phyloP scores from a whole-genome alignment of 2,888 invertebrate genomes.

The Antitype chi region DNA sequence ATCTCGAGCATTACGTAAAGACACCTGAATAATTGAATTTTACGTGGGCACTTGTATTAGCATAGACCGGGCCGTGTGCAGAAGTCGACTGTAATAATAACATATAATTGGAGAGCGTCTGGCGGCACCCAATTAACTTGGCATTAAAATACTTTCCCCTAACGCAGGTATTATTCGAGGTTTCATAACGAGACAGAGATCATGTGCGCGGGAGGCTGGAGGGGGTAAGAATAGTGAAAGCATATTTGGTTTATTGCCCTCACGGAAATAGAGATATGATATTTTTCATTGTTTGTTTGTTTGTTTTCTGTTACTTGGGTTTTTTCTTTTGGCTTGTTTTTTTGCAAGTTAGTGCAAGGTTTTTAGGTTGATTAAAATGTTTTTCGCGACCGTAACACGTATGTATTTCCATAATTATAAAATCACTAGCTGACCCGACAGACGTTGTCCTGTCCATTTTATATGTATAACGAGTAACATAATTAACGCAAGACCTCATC shows the following conservation, averaged over 20 bases:
- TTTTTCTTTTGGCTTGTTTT: too few species aligned
- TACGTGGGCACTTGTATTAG: conserved; percentile 69
- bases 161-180: conserved; percentile 76
- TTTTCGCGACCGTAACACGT: too few species aligned
- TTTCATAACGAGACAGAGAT: conserved; percentile 76
- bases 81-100: conserved; percentile 70
- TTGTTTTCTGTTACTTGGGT: conserved; percentile 32
- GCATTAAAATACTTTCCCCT: conserved; percentile 80
- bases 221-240: conserved; percentile 74
- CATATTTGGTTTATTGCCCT: conserved; percentile 71
- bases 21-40: conserved; percentile 71
- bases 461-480: too few species aligned
- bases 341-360: too few species aligned
- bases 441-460: too few species aligned
- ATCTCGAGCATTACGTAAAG: conserved; percentile 59
- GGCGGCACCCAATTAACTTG: conserved; percentile 76
- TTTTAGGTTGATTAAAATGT: too few species aligned
- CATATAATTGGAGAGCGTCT: conserved; percentile 75
- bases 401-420: too few species aligned
- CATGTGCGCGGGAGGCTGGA: conserved; percentile 64
- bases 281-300: conserved; percentile 55
- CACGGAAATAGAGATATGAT: conserved; percentile 67
- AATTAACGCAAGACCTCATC: too few species aligned
- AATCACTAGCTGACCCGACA: too few species aligned
- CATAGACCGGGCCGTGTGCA: conserved; percentile 71